These are phyloP conservation scores for Tylochromis polylepis DNA, from an alignment of 2,113 vertebrate genomes.

Conservation along the genomic window DNA sequence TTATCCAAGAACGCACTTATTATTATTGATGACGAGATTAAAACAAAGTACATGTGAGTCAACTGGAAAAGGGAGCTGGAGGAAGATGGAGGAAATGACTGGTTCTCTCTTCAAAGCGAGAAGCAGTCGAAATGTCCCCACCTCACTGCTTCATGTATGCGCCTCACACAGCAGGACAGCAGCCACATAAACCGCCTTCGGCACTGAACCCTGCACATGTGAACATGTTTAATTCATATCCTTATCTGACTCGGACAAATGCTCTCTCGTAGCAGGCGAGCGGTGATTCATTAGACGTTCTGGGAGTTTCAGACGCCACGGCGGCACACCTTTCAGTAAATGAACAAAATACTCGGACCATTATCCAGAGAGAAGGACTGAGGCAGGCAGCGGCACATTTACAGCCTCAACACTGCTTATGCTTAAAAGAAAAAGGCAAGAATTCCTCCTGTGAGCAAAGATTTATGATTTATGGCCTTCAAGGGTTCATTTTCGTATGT, in stretches of 20 bases:
- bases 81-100: too few species aligned
- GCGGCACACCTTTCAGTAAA: background rate
- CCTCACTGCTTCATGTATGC: background rate
- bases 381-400: background rate
- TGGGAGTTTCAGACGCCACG: background rate
- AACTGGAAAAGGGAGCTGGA: background rate
- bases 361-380: background rate
- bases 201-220: background rate
- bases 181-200: background rate
- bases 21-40: background rate
- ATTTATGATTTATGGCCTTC: background rate
- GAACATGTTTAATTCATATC: background rate
- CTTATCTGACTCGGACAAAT: background rate
- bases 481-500: background rate
- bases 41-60: background rate
- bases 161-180: background rate
- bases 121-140: background rate
- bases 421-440: background rate
- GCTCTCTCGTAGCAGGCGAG: background rate
- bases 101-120: background rate
- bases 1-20: background rate
- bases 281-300: background rate
- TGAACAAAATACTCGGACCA: rapidly evolving
- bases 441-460: background rate
- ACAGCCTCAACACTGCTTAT: rapidly evolving